Evolutionary conservation across 2,888 invertebrate species (phyloP), one percentile per base, ranked within the genome.

Genomic region (Apotomis betuletana): DNA sequence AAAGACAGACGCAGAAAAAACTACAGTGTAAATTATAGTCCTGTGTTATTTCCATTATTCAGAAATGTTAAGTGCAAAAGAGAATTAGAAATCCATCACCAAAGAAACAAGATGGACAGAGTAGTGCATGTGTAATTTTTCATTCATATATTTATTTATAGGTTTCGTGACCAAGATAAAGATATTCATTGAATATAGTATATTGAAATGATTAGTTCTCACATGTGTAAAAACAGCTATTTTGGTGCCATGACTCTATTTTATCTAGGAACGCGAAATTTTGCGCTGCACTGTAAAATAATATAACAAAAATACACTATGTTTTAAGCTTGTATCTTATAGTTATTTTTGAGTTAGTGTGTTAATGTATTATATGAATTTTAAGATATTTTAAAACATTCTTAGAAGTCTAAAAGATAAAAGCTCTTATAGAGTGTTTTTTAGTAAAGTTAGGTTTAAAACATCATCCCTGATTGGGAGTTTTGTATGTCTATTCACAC

Each of bases 51-150:
- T 10, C 27, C 10, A 36, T 9, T 1, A 49, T 9, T 5, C 3
- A 0, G 8, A 49, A 49, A 10, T 49, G 9, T 49, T 49, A 3
- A 38, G 38, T 58, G 13, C 15, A 60, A 59, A 57, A 67, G 15
- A 67, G 9, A 15, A 60, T 57, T 67, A 44, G 12, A 67, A 61
- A 41, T 67, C 75, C 74, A 71, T 71, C 69, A 76, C 76, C 76
- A 27, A 62, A 67, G 49, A 63, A 55, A 69, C 55, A 57, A 60
- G 51, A 55, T 51, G 1, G 51, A 57, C 49, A 51, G 51, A 67
- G 8, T 49, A 6, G 46, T 36, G 12, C 54, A 12, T 27, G 41
- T 49, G 54, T 13, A 49, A 27, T 27, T 27, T 1, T 27, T 44
- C 44, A 3, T 69, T 63, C 3, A 41, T 60, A 54, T 52, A 27